Evolutionary conservation across 2,888 invertebrate genomes (phyloP).

Genomic region (Oscheius myriophilus): DNA sequence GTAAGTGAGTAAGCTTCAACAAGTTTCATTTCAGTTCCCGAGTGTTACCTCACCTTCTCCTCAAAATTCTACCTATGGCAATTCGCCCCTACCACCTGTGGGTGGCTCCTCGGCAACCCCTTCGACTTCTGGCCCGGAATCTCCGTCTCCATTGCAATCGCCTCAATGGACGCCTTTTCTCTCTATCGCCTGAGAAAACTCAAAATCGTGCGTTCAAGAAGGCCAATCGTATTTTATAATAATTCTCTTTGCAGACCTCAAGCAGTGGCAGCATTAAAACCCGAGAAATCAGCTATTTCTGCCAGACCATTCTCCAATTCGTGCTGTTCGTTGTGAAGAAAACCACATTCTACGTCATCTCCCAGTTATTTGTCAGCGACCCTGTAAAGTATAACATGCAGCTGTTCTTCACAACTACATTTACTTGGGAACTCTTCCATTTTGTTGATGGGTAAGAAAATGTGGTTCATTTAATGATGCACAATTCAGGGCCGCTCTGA

Average conservation of each 20-base stretch:
- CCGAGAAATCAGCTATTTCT: slow-evolving; percentile 19
- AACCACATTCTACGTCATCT: slow-evolving; percentile 19
- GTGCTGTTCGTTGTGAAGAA: slow-evolving; percentile 24
- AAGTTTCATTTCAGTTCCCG: slow-evolving; percentile 23
- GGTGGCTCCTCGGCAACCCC: slow-evolving; percentile 14
- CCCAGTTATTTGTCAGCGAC: slow-evolving; percentile 8
- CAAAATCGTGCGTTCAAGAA: neutral
- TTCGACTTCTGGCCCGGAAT: slow-evolving; percentile 21
- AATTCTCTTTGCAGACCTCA: neutral
- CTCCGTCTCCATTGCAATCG: slow-evolving; percentile 7
- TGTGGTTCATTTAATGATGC: neutral
- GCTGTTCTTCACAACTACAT: slow-evolving; percentile 26
- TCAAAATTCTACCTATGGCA: slow-evolving; percentile 18
- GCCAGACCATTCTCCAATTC: slow-evolving; percentile 22
- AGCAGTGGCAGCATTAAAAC: slow-evolving; percentile 1
- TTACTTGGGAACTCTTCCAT: slow-evolving; percentile 21
- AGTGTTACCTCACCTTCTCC: slow-evolving; percentile 25
- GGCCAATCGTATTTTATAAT: too few species aligned
- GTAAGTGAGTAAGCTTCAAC: too few species aligned
- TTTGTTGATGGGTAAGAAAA: slow-evolving; percentile 11
- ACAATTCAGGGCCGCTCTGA: slow-evolving; percentile 7
- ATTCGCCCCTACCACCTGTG: slow-evolving; percentile 19
- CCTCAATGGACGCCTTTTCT: slow-evolving; percentile 8
- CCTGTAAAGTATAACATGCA: slow-evolving; percentile 4
- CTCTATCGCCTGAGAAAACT: slow-evolving; percentile 11